Evolutionary conservation across 2,888 invertebrate species (phyloP).

Genomic region (Kryphioiulus occultus): DNA sequence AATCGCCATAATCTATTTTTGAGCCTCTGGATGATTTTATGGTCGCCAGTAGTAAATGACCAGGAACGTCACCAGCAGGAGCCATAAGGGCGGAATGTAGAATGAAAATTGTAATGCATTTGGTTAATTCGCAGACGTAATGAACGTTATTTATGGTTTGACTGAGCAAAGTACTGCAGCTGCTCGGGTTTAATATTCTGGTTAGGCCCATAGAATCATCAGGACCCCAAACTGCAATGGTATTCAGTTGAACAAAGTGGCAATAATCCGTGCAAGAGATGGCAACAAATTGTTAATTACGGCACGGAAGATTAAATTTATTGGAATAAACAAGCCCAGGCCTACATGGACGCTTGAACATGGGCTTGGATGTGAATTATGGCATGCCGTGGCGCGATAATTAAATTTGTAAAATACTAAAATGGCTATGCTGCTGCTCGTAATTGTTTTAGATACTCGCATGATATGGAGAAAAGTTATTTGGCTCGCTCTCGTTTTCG

Average conservation of each 20-base stretch:
- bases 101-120: neutral
- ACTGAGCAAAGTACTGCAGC: neutral
- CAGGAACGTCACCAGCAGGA: neutral
- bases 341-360: neutral
- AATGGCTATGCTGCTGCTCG: constrained; percentile 7
- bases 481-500: neutral
- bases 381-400: neutral
- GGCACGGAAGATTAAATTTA: constrained; percentile 39
- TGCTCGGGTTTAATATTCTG: neutral
- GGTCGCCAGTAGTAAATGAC: neutral
- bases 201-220: neutral
- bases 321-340: constrained; percentile 33
- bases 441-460: constrained; percentile 24
- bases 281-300: constrained; percentile 40
- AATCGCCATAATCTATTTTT: constrained; percentile 11
- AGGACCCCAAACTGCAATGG: constrained; percentile 4
- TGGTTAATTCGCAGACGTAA: neutral
- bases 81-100: neutral
- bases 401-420: constrained; percentile 36
- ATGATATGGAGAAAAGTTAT: constrained; percentile 25
- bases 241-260: constrained; percentile 32
- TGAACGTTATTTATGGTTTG: neutral
- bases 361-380: neutral
- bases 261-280: constrained; percentile 34
- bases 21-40: constrained; percentile 8